Base-by-base conservation (phyloP, 2,113 vertebrate species). In the Hippoglossus stenolepis region DNA sequence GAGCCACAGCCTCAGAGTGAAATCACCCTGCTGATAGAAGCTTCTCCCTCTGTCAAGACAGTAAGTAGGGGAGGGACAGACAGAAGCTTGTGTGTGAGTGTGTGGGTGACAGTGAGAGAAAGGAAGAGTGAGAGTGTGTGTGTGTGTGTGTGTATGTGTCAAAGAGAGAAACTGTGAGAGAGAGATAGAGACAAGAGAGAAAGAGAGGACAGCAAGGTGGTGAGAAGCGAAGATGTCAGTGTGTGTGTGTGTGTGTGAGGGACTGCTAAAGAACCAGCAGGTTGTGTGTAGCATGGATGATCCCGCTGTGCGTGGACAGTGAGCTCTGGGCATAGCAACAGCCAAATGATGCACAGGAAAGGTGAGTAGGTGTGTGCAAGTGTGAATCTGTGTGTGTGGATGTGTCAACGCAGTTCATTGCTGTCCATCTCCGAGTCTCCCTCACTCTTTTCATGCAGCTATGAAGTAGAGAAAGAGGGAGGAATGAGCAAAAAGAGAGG, bases 41-140 rank as follows among this genome's bases (percentile, higher is more conserved):
- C 87, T 84, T 90, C 84, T 90, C 83, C 75, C 87, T 88, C 87
- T 91, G 87, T 89, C 87, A 92, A 93, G 90, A 90, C 89, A 89
- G 93, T 92, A 91, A 93, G 93, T 91, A 90, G 69, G 69, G 81
- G 83, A 87, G 85, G 76, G 64, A 65, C 72, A 65, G 77, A 77
- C 57, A 65, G 18, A 71, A 57, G 71, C 68, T 72, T 61, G 28
- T 64, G 74, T n/a, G 70, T 69, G 77, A 47, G 75, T 54, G 40
- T 70, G 77, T 65, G 62, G 51, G 66, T 23, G 56, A 24, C 20
- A 21, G 20, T 13, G 43, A 45, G 43, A 51, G 49, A 20, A 17
- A 3, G 53, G 5, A 21, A 21, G 60, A 49, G 24, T 24, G 24
- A 2, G 24, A 23, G 66, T 51, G 75, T 28, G 53, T 61, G 70